Percentiles rank a stretch among this genome's conserved stretches.
These are phyloP conservation scores for Scomberomorus guttatus DNA, from an alignment of 2,797 vertebrate genomes.

Conservation along the genomic window DNA sequence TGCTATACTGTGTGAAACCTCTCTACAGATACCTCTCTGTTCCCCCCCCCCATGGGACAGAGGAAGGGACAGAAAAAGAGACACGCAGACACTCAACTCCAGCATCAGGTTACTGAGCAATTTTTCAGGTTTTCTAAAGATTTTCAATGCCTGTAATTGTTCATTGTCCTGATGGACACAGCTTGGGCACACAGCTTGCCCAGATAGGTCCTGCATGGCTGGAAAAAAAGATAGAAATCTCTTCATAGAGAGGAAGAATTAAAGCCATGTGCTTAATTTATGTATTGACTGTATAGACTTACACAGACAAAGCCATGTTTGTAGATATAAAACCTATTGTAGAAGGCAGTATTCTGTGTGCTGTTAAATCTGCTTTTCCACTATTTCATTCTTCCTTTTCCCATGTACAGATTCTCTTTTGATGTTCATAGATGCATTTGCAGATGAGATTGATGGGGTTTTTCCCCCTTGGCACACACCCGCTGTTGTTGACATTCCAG, in stretches of 20 bases:
- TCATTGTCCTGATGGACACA: constrained; percentile 68
- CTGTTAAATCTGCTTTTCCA: too few relatives aligned
- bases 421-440: too few relatives aligned
- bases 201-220: not conserved
- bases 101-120: constrained; percentile 75
- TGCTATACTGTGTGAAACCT: constrained; percentile 61
- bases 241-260: not conserved
- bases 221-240: not conserved
- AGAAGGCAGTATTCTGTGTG: not conserved
- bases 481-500: not conserved
- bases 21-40: constrained; percentile 64
- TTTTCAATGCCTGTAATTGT: constrained; percentile 79
- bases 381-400: too few relatives aligned
- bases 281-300: not conserved
- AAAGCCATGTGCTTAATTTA: too few relatives aligned
- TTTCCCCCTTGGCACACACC: not conserved
- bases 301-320: not conserved
- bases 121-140: constrained; percentile 67
- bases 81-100: constrained; percentile 52
- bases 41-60: constrained; percentile 33
- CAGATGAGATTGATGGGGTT: not conserved
- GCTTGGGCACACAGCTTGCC: not conserved
- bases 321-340: not conserved
- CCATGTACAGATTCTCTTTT: too few relatives aligned
- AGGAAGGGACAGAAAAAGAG: constrained; percentile 53